These are phyloP conservation scores for Tautogolabrus adspersus DNA, from an alignment of 2,113 vertebrate genomes.

Conservation along the genomic window DNA sequence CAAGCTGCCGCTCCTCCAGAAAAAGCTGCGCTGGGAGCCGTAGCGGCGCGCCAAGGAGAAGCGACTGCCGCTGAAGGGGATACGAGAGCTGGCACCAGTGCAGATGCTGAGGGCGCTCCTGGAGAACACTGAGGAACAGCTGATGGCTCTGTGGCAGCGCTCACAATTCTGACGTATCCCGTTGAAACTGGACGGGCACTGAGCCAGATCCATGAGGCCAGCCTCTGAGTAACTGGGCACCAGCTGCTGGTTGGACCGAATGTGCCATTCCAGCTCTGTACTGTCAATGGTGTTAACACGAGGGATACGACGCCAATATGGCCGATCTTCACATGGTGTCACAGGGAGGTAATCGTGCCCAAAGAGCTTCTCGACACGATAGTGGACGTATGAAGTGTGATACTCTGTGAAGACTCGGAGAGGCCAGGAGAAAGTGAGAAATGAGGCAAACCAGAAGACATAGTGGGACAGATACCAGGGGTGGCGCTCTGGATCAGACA, in stretches of 20 bases:
- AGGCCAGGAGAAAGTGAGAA: conserved; percentile 95
- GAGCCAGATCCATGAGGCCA: conserved; percentile 94
- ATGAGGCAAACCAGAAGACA: conserved; percentile 93
- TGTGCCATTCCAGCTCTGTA: conserved; percentile 97
- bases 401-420: conserved; percentile 94
- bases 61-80: conserved; percentile 90
- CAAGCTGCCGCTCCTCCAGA: conserved; percentile 89
- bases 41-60: conserved; percentile 93
- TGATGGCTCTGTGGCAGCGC: conserved; percentile 92
- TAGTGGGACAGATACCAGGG: conserved; percentile 96
- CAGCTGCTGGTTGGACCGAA: conserved; percentile 96
- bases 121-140: conserved; percentile 97
- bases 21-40: conserved; percentile 92
- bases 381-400: conserved; percentile 93
- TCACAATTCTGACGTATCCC: conserved; percentile 92
- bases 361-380: conserved; percentile 96
- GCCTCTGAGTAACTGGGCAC: conserved; percentile 98
- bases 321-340: conserved; percentile 90
- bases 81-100: conserved; percentile 88
- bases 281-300: conserved; percentile 97
- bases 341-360: conserved; percentile 91
- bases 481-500: conserved; percentile 90
- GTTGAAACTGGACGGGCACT: conserved; percentile 84
- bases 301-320: conserved; percentile 92
- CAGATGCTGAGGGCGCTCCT: conserved; percentile 96